Percentiles rank a stretch among this genome's conserved stretches.
Evolutionary conservation across 2,888 invertebrate genomes (phyloP).

Genomic region (Caenorhabditis imperialis): DNA sequence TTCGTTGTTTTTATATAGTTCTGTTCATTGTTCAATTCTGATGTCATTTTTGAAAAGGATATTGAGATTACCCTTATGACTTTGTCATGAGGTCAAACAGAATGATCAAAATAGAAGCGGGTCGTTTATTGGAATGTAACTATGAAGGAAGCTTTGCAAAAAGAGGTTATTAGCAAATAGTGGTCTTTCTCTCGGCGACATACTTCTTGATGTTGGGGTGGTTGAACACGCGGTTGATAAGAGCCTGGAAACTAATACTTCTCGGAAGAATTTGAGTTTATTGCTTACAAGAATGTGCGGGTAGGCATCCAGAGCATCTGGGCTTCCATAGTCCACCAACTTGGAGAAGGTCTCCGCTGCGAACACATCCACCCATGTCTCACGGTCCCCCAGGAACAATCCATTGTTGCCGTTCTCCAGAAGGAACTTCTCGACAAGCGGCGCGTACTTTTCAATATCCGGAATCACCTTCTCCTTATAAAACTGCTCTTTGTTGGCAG

Average conservation of each 20-base stretch:
- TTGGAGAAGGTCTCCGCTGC: slow-evolving; percentile 71
- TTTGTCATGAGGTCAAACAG: no score
- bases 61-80: no score
- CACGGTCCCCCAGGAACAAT: slow-evolving; percentile 68
- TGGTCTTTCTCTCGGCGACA: slow-evolving; percentile 57
- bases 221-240: slow-evolving; percentile 71
- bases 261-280: background rate
- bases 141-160: background rate
- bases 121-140: slow-evolving; percentile 6
- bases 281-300: slow-evolving; percentile 66
- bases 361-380: slow-evolving; percentile 75
- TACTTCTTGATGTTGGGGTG: slow-evolving; percentile 68
- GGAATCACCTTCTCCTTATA: slow-evolving; percentile 70
- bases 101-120: no score
- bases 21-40: no score
- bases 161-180: slow-evolving; percentile 31
- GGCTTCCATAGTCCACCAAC: slow-evolving; percentile 68
- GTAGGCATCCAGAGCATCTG: slow-evolving; percentile 70
- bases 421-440: slow-evolving; percentile 70
- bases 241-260: slow-evolving; percentile 25
- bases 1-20: no score
- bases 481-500: slow-evolving; percentile 50
- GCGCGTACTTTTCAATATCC: slow-evolving; percentile 69
- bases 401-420: slow-evolving; percentile 70
- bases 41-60: no score